phyloP scores from a whole-genome alignment of 2,888 invertebrate genomes.

The Coleophora deauratella region DNA sequence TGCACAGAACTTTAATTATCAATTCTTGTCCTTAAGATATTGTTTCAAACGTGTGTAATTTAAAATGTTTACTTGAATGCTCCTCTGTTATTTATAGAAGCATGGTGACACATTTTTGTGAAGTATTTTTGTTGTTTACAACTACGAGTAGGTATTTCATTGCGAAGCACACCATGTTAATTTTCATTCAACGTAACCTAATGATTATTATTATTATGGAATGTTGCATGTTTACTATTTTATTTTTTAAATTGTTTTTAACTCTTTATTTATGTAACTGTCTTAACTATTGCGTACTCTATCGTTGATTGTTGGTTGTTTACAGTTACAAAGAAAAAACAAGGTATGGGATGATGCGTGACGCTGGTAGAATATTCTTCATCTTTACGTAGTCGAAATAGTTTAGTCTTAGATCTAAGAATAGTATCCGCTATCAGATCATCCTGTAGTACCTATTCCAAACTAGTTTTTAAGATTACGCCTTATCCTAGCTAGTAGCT shows the following conservation, averaged over 20 bases:
- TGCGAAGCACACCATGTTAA: not conserved
- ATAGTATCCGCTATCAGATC: constrained; percentile 10
- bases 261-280: constrained; percentile 11
- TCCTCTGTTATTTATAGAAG: constrained; percentile 2
- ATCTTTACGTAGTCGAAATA: constrained; percentile 66
- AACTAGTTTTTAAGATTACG: constrained; percentile 24
- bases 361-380: constrained; percentile 74
- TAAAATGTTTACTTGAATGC: constrained; percentile 2
- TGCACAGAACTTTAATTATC: not conserved
- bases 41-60: no score
- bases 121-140: not conserved
- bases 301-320: constrained; percentile 77
- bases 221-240: not conserved
- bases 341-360: constrained; percentile 75
- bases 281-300: constrained; percentile 63
- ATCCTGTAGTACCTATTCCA: no score
- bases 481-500: constrained; percentile 27
- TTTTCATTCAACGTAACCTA: not conserved
- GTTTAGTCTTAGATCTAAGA: constrained; percentile 61
- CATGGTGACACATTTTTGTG: constrained; percentile 1
- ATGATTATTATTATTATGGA: not conserved
- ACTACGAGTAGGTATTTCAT: not conserved
- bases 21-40: no score
- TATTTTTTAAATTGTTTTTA: no score
- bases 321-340: constrained; percentile 89